Base-by-base conservation (phyloP, 2,888 invertebrate genomes). In the Pimpla rufipes region DNA sequence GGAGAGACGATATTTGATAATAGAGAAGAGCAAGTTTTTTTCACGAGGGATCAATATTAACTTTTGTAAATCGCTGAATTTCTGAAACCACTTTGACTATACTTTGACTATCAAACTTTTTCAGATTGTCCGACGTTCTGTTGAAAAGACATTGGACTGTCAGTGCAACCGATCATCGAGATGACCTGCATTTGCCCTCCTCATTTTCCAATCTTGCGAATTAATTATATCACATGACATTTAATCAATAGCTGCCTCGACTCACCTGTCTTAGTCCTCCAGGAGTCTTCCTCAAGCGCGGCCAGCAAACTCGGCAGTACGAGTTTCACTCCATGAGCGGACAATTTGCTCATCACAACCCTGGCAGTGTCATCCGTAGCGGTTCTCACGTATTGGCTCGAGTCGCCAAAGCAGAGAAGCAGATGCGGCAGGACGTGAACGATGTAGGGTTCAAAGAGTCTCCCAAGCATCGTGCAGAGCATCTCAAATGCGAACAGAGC, bases 361-460 rank as follows among this genome's bases (percentile, higher is more conserved):
- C 97, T 97, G 47, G 99, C 98, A 73, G 99, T 98, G 91, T 99
- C 99, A 93, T 99, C 99, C 8, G 99, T 98, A 4, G 99, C 99
- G 87, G 98, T 96, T 90, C 99, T 95, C 78, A 99, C 99, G 94
- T 98, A 97, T 93, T 98, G 98, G 92, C 98, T 99, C 40, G 96
- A 95, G 94, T 99, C 99, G 8, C 99, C 99, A 93, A 99, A 99
- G 93, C 99, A 98, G 85, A 98, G 95, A 87, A 99, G 94, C 90
- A 99, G 95, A 94, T 98, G 97, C 0, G 99, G 99, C 85, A 99
- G 94, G 64, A 99, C 98, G 93, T 99, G 98, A 75, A 99, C 98
- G 83, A 99, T 98, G 94, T 99, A 99, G 0, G 99, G 99, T 94
- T 99, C 99, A 94, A 99, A 99, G 79, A 99, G 95, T 62, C 99